phyloP scores from a whole-genome alignment of 2,888 invertebrate species.

The Druceiella hillmani region DNA sequence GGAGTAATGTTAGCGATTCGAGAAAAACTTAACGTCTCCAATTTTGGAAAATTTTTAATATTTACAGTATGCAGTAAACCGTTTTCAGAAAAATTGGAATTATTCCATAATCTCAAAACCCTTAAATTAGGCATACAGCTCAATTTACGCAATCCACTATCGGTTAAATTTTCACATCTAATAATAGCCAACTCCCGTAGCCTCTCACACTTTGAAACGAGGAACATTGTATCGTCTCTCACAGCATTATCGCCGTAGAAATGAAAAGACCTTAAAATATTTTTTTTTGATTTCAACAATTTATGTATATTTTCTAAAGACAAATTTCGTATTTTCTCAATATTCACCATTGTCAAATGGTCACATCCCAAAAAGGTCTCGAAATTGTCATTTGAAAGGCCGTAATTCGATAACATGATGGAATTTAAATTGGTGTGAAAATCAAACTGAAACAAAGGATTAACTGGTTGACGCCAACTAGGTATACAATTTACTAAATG shows the following conservation, averaged over 20 bases:
- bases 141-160: conserved; percentile 34
- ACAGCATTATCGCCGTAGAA: conserved; percentile 39
- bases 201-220: conserved; percentile 35
- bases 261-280: conserved; percentile 34
- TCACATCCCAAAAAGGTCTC: conserved; percentile 34
- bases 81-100: conserved; percentile 35
- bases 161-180: conserved; percentile 40
- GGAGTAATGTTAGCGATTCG: conserved; percentile 39
- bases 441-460: conserved; percentile 33
- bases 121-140: conserved; percentile 31
- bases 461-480: conserved; percentile 29
- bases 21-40: conserved; percentile 41
- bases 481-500: conserved; percentile 41
- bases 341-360: conserved; percentile 36
- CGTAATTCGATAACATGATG: conserved; percentile 41
- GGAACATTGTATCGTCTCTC: conserved; percentile 36
- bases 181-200: conserved; percentile 40
- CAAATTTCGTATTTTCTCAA: conserved; percentile 41
- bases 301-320: conserved; percentile 32
- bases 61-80: conserved; percentile 33
- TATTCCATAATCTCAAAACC: conserved; percentile 45
- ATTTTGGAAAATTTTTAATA: conserved; percentile 31
- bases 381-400: conserved; percentile 35
- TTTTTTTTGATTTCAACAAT: conserved; percentile 34
- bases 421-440: conserved; percentile 34